phyloP scores from a whole-genome alignment of 2,888 invertebrate species.

The Steromphala cineraria region DNA sequence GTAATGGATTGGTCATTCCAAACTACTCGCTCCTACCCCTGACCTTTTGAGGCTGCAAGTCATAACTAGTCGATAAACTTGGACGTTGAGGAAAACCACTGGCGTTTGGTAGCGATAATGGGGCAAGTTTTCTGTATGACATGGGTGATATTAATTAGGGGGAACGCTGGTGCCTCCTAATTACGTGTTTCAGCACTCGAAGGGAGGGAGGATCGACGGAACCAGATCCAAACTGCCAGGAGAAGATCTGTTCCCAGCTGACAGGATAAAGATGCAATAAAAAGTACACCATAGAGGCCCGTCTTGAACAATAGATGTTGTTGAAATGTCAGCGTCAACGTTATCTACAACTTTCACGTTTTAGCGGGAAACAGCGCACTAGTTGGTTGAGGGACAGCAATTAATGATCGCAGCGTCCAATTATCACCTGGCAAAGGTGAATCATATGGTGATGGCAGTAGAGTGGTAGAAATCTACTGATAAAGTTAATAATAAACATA shows the following conservation, averaged over 20 bases:
- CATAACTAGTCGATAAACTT: background rate
- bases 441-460: background rate
- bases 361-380: background rate
- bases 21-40: background rate
- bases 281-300: background rate
- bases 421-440: background rate
- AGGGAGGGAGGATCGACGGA: background rate
- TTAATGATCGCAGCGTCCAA: background rate
- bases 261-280: background rate
- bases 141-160: background rate
- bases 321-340: constrained; percentile 6
- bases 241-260: background rate
- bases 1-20: background rate
- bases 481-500: constrained; percentile 10
- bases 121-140: background rate
- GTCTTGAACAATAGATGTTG: background rate
- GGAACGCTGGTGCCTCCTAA: background rate
- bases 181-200: background rate
- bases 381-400: background rate
- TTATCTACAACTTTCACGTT: background rate
- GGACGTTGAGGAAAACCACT: background rate
- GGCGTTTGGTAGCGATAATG: background rate
- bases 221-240: background rate
- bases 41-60: background rate
- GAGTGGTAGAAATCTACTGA: background rate